Percentiles rank a stretch among this genome's conserved stretches.
Conservation (phyloP, 2,797 vertebrate genomes). For the Tachyglossus aculeatus region DNA sequence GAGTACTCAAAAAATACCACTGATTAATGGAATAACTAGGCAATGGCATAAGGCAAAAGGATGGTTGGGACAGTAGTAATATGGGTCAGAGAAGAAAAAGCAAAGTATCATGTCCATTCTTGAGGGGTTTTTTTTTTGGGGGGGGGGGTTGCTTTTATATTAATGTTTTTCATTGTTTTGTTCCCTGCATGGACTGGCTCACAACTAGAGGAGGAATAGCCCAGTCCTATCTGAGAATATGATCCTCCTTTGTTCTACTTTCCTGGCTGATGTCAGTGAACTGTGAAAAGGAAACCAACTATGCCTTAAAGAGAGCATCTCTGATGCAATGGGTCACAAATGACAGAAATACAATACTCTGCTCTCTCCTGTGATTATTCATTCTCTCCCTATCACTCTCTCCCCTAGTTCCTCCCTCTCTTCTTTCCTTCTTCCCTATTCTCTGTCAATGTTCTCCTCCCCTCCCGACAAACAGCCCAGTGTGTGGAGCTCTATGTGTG, state of each 20-base stretch:
- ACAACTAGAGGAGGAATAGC: background rate
- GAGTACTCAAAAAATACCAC: no score
- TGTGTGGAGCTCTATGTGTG: background rate
- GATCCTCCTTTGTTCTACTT: background rate
- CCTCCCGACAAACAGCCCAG: background rate
- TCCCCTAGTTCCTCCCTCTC: no score
- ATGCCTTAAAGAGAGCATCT: background rate
- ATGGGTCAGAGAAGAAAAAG: background rate
- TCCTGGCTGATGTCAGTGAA: background rate
- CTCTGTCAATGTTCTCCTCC: no score
- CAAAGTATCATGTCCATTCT: background rate
- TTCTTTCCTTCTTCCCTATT: no score
- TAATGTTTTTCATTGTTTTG: no score
- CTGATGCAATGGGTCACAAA: constrained; percentile 21
- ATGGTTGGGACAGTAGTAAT: constrained; percentile 5
- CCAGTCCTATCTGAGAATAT: background rate
- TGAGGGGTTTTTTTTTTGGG: no score
- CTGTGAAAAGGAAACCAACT: background rate
- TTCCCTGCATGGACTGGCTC: background rate
- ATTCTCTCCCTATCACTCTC: no score
- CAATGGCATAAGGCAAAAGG: background rate
- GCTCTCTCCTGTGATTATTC: no score
- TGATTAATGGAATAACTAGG: background rate
- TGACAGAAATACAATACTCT: constrained; percentile 24
- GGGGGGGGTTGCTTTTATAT: no score